Conservation (phyloP, 1,140 invertebrate genomes). For the Helicoverpa armigera region DNA sequence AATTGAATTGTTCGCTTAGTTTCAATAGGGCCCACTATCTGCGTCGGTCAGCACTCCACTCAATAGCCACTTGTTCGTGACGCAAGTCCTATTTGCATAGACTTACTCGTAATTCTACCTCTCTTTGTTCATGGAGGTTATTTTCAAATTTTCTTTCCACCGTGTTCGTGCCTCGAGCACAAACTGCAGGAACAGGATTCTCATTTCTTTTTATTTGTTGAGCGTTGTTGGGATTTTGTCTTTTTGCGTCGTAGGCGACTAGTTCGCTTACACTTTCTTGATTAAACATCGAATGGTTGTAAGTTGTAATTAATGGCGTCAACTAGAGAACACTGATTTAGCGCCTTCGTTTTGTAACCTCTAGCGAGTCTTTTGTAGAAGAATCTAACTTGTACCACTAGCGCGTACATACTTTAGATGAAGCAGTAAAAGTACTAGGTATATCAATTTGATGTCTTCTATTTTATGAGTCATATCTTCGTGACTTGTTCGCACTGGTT, state of each 20-base stretch:
- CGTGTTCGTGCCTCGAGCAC: neutral
- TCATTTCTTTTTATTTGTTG: constrained; percentile 21
- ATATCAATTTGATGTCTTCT: constrained; percentile 18
- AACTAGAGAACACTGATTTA: constrained; percentile 45
- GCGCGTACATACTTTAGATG: neutral
- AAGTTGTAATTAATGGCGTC: constrained; percentile 55
- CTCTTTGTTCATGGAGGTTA: constrained; percentile 37
- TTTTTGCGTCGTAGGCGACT: constrained; percentile 40
- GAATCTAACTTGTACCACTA: neutral
- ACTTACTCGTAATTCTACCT: constrained; percentile 9
- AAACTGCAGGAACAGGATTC: constrained; percentile 31
- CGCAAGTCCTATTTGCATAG: constrained; percentile 49
- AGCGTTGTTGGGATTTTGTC: constrained; percentile 37
- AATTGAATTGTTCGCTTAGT: constrained; percentile 63
- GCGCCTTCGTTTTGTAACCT: constrained; percentile 28
- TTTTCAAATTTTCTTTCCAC: constrained; percentile 37
- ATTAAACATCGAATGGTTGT: constrained; percentile 56
- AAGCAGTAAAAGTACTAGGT: no score
- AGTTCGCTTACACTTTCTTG: constrained; percentile 52
- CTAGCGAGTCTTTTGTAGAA: neutral
- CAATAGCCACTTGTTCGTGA: constrained; percentile 47
- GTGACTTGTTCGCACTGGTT: constrained; percentile 7
- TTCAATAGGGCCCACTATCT: constrained; percentile 56
- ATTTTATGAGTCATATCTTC: constrained; percentile 29
- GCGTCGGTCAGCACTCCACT: constrained; percentile 47